Evolutionary conservation across 2,113 vertebrate genomes (phyloP), one percentile per base, ranked within the genome.

Genomic region (Serilophus lunatus): DNA sequence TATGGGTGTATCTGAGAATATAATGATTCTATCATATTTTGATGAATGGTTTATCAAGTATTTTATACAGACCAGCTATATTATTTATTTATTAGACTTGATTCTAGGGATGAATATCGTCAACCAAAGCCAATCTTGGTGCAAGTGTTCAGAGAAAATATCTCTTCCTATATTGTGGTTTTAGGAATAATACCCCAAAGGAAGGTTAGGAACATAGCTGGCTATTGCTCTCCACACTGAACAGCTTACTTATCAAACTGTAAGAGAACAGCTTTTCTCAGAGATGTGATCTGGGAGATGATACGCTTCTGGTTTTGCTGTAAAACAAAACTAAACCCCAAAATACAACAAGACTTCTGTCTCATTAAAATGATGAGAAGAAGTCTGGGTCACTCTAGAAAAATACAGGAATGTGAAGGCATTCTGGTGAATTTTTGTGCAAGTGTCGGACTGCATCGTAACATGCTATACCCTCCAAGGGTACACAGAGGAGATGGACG

Each of bases 61-160:
- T 71, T 90, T 93, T 84, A 49, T 68, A n/a, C 13, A 60, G n/a
- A 19, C 13, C 64, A 86, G 44, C 36, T 60, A 60, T 79, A 83
- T 72, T 53, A 93, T 86, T 80, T 89, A 71, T 88, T 90, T 33
- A 47, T 82, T 86, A 74, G 61, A 74, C 47, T 71, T 92, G 33
- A 89, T 89, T 88, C 54, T 78, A 95, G 82, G 77, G 54, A 80
- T 29, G 16, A 92, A 86, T 76, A 13, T 72, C 9, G 1, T 64
- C 50, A 76, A 38, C 42, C n/a, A 77, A 93, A 93, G 45, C 63
- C 54, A 78, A 5, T 56, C 28, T 60, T 50, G 35, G 45, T 54
- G 24, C 59, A 86, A 93, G 56, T 51, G 72, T 91, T 82, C 24
- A 90, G 63, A 79, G 77, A 40, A 86, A 94, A 50, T 54, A 60